Evolutionary conservation across 2,113 vertebrate species (phyloP), one percentile per base, ranked within the genome.

Genomic region (Megaceryle maxima): DNA sequence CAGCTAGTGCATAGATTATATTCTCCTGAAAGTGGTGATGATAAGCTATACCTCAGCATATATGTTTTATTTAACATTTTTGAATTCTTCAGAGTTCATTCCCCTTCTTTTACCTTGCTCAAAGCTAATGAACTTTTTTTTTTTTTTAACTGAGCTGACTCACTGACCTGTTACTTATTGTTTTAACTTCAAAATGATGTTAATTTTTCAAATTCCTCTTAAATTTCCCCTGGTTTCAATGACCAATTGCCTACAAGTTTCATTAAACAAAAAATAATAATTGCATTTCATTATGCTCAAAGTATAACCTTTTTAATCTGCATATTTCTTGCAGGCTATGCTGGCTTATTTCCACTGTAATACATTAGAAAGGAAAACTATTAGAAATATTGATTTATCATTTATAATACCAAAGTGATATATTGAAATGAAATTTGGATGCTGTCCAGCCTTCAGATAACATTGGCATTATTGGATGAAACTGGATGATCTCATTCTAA

Each of bases 341-440:
- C 86, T 98, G 97, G 96, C 97, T 83, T 74, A 44, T 46, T 95
- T 98, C 98, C 97, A 96, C 87, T 46, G 31, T 90, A 98, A 98
- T 98, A 96, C 96, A 98, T 98, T 98, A 98, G 97, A 98, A 98
- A 96, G 91, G 96, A 97, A 97, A 98, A 98, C 97, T 98, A 98
- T 98, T 98, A 98, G 97, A 98, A 98, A 94, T 98, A 99, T 99
- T 98, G 99, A 99, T 99, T 99, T 98, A 98, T 98, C 98, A 98
- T 99, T 98, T 98, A 97, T 98, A 98, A 98, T 97, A 97, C 87
- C 79, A 78, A 97, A 97, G 97, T 98, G 98, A 98, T 97, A 94
- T 98, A 98, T 98, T 97, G 98, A 98, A 98, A 98, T 98, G 94
- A 97, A 97, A 97, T 95, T 95, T 98, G 98, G 98, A 97, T 92